Base-by-base conservation (phyloP, 2,888 invertebrate species). In the Rhimphoctona megacephalus region DNA sequence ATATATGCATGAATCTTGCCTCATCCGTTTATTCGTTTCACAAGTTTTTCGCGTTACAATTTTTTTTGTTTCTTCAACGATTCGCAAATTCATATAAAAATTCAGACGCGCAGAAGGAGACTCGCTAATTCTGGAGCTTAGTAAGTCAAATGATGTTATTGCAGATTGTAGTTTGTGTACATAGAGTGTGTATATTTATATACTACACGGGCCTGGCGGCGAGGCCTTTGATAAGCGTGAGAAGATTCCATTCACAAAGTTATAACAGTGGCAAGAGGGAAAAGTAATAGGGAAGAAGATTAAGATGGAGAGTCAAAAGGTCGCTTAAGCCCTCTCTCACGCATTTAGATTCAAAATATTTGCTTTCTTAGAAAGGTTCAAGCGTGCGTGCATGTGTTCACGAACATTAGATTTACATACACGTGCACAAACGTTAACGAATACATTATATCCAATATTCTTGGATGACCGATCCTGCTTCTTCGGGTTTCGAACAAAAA, bases 211-310 rank as follows among this genome's bases (percentile, higher is more conserved):
- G 52, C 43, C 70, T 76, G 76, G 77, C 77, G 78, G 86, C 73
- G 43, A 79, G 46, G 70, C 73, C 83, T 81, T 72, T 81, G 86
- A 86, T 84, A 84, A 86, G 83, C 86, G 86, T 86, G 86, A 86
- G 86, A 86, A 86, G 77, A 86, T 84, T 86, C 78, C 86, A 83
- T 86, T 84, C 73, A 84, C 83, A 69, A 86, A 84, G 85, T 80
- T 39, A 39, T n/a, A 66, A 64, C 43, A 36, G 70, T 7, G 17
- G 46, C 46, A 30, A 72, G 72, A 79, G 30, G 43, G 74, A 54
- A 39, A 64, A 49, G 36, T 33, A 77, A 69, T 39, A 39, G 33
- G 36, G 74, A 52, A 57, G 43, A 39, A 64, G 86, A 81, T 81
- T 61, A 81, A 83, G 57, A 72, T 77, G 81, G 77, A 81, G 81